A percentile compares a stretch with the other conserved stretches of the same genome.
These are phyloP conservation scores for Laticauda laticaudata DNA, from an alignment of 2,113 vertebrate species.

Conservation along the genomic window DNA sequence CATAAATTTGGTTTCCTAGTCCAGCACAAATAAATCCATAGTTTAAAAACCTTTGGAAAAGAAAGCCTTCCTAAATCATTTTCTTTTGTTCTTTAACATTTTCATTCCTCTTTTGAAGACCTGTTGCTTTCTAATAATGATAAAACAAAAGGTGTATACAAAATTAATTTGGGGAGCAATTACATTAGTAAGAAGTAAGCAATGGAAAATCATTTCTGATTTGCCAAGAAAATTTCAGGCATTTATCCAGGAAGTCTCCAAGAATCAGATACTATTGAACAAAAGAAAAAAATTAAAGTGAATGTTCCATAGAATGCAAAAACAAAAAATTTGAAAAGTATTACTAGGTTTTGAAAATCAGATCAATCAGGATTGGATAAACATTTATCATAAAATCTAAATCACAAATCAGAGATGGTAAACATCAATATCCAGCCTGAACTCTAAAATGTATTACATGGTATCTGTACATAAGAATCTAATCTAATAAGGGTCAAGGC, in stretches of 20 bases:
- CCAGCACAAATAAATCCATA: background rate
- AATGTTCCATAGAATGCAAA: background rate
- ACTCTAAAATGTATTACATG: background rate
- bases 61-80: background rate
- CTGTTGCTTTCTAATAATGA: background rate
- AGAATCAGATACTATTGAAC: too few relatives aligned
- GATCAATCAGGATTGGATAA: background rate
- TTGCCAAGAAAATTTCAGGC: too few relatives aligned
- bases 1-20: background rate
- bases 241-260: too few relatives aligned
- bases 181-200: background rate
- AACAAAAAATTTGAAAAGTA: background rate
- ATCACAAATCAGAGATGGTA: background rate
- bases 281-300: background rate
- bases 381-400: background rate
- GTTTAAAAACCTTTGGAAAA: background rate
- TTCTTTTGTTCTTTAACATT: background rate
- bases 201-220: too few relatives aligned
- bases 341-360: background rate
- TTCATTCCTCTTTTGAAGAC: background rate
- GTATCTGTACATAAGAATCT: background rate
- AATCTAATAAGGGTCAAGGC: background rate
- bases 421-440: background rate
- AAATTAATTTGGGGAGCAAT: background rate
- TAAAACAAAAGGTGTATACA: background rate